Base-by-base conservation (phyloP, 2,888 invertebrate genomes). In the Auanema sp. region DNA sequence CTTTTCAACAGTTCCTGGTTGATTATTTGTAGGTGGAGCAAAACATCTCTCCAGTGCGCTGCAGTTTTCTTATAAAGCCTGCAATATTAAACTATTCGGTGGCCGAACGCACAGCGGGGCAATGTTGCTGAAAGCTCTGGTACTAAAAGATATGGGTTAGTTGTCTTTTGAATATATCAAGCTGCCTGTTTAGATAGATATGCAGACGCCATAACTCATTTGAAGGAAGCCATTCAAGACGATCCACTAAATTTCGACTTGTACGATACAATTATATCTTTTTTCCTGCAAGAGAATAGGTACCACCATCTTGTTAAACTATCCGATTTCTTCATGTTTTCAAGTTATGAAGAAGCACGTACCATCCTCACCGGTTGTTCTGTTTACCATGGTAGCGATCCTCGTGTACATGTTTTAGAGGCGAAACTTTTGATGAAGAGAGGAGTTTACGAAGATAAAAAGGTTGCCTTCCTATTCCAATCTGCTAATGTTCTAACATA, bases 51-150 rank as follows among this genome's bases (percentile, higher is more conserved):
- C 5, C 25, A 3, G 54, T 21, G 54, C 54, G 10, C 25, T 60
- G 47, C 53, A 60, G 16, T 47, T 60, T 18, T 53, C 60, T 1
- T 33, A 23, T 25, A 54, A 54, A 8, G 60, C 60, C 4, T 60
- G 21, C 49, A 42, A 25, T 40, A 54, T 40, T 10, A 54, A n/a
- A 1, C 16, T 24, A 11, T 54, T 24, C n/a, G 42, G 21, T 4
- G 53, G 41, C 6, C 53, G 44, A 12, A 25, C 60, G 5, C 44
- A 21, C 21, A 25, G 54, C 1, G 53, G 55, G n/a, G 53, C 60
- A 14, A 18, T 60, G 12, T 23, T 60, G n/a, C 18, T 60, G 33
- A 60, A 55, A 21, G n/a, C 60, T 11, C 8, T 21, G 2, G 21
- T 60, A 14, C 54, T 60, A 1, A 14, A 42, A 0, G 55, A 60